Base-by-base conservation (phyloP, 1,140 invertebrate species). In the Vanessa atalanta region DNA sequence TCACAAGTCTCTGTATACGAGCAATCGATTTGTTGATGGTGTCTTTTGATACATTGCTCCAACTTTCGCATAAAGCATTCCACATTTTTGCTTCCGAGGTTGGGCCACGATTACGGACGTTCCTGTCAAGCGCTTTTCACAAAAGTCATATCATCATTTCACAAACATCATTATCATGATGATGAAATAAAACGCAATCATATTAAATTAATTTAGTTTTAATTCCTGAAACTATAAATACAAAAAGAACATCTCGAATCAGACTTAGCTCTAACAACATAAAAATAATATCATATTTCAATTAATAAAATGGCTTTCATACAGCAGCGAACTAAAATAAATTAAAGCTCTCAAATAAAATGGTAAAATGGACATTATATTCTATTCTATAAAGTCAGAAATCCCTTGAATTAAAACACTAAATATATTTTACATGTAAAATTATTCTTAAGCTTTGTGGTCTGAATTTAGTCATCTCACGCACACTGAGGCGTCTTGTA, bases 311-410 rank as follows among this genome's bases (percentile, higher is more conserved):
- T 37, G 57, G 26, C 55, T 7, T 57, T 57, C 13, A 9, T 53
- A 53, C 37, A 43, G 1, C 53, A 61, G 57, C 20, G 15, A 64
- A 55, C 26, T 65, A 57, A 72, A 72, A 72, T 63, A 71, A 71
- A 72, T 72, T 65, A 72, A 72, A 65, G 70, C 71, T 72, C 23
- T 67, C 47, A 61, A 0, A 73, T 61, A 73, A 43, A 73, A 47
- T 73, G 53, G 65, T 60, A 73, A 23, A 70, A 12, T 31, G 11
- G n/a, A 55, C 57, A 61, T 15, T 15, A 61, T 12, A 61, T 8
- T 37, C 3, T 61, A 26, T 9, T 26, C 9, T 14, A 9, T 53
- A 60, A 16, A 26, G 12, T 60, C 23, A 20, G 12, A 26, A 60
- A 26, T 13, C 13, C 23, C 20, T 53, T 53, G 51, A n/a, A n/a